Base-by-base conservation (phyloP, 2,113 vertebrate genomes). In the Perca flavescens region DNA sequence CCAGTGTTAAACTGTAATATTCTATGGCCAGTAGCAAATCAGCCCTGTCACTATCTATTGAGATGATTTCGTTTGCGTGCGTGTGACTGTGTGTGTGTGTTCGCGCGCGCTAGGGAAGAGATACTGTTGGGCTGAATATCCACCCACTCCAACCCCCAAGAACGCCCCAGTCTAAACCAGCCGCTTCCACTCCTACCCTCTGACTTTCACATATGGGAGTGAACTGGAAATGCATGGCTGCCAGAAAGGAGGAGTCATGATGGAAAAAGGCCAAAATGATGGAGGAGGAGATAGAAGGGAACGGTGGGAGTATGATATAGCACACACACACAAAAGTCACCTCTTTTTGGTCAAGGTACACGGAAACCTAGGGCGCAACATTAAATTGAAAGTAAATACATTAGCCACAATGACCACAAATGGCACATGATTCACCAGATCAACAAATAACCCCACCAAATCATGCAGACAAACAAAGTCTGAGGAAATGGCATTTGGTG, bases 211-310 rank as follows among this genome's bases (percentile, higher is more conserved):
- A 93, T 93, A 93, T 91, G 89, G 91, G 91, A 92, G 92, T 85
- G 76, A 91, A 92, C 89, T 89, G 77, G 89, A 91, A 91, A 90
- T 90, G 89, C 73, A 64, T 69, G 86, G 86, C 88, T 90, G 90
- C 90, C 89, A 92, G 82, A 86, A 69, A 92, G 90, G 89, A 90
- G 90, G 91, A 93, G 92, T 89, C 85, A 86, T 67, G 83, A 90
- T 91, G 92, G 90, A 93, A 94, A 89, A 90, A 92, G 93, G 93
- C 90, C 92, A 91, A 88, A 92, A 92, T 91, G 91, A 94, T 91
- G 84, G 77, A 92, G 88, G 90, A 86, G 86, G 80, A 86, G 82
- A 91, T 82, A 86, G 62, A 66, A 71, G 46, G 69, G 64, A 82
- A 77, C 19, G 40, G 79, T 80, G 84, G 63, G 85, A 84, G 88